Percentiles rank a stretch among this genome's conserved stretches.
Conservation (phyloP, 2,113 vertebrate genomes). For the Prochilodus magdalenae region DNA sequence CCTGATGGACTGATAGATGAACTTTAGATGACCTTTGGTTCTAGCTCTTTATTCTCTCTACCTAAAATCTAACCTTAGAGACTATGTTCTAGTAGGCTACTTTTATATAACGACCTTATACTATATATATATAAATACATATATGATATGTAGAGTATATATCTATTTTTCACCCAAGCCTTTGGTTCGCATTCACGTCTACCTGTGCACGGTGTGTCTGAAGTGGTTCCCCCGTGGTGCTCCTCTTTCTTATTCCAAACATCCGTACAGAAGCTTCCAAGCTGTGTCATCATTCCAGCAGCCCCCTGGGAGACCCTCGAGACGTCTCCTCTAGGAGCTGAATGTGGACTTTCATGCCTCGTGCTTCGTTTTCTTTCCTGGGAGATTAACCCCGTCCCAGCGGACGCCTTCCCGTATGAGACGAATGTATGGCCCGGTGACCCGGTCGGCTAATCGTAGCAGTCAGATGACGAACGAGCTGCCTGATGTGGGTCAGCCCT, state of each 20-base stretch:
- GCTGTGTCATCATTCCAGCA: background rate
- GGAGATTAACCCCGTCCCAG: too few species aligned
- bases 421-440: background rate
- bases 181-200: background rate
- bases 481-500: background rate
- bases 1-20: background rate
- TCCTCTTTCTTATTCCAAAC: background rate
- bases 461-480: too few species aligned
- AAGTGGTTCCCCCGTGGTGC: background rate
- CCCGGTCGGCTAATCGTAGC: background rate
- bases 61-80: too few species aligned
- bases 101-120: background rate
- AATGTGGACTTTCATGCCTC: background rate
- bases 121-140: background rate
- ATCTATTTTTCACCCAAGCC: conserved; percentile 15
- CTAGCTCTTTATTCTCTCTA: background rate
- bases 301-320: background rate
- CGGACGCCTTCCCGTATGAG: too few species aligned
- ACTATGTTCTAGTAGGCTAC: conserved; percentile 8
- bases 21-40: background rate
- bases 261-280: background rate
- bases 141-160: conserved; percentile 9
- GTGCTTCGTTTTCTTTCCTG: background rate
- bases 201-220: background rate
- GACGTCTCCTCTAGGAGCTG: background rate